Base-by-base conservation (phyloP, 1,140 invertebrate species). In the Meloidogyne floridensis region DNA sequence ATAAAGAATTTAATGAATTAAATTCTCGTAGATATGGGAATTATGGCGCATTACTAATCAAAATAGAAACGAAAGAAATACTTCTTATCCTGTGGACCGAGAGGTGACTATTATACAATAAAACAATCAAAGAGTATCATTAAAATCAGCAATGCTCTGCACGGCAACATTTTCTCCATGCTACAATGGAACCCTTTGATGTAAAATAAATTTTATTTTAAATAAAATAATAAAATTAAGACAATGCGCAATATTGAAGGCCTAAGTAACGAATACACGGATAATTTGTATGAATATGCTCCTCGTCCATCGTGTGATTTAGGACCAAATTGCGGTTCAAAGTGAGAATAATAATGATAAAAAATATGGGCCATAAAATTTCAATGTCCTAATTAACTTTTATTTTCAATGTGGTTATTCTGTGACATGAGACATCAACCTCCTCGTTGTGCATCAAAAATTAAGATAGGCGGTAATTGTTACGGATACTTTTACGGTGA, bases 251-350 rank as follows among this genome's bases (percentile, higher is more conserved):
- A 76, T n/a, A n/a, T n/a, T 83, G 77, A 73, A 87, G 86, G 87
- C 6, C 84, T 88, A 6, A 88, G 87, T 9, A 88, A 89, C 75
- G 80, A 80, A 1, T 88, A 89, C 84, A 89, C 88, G n/a, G 87
- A 88, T 65, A 87, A 88, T 53, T 47, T 88, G 80, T 88, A 84
- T 72, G 75, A 79, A 65, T 88, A 85, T 72, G 87, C 84, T 20
- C 86, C 87, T 32, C 65, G 87, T n/a, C 87, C 87, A 70, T 77
- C 83, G 9, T 88, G 87, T 59, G 96, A 13, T 96, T 96, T 74
- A 93, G 93, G 81, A 96, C 96, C 65, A 93, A 93, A 82, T 95
- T 93, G 93, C 98, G 99, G 77, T 94, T n/a, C n/a, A n/a, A n/a
- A n/a, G n/a, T n/a, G n/a, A n/a, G n/a, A 10, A 43, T 20, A 54